Conservation (phyloP, 2,888 invertebrate species). For the Malthinus flaveolus region DNA sequence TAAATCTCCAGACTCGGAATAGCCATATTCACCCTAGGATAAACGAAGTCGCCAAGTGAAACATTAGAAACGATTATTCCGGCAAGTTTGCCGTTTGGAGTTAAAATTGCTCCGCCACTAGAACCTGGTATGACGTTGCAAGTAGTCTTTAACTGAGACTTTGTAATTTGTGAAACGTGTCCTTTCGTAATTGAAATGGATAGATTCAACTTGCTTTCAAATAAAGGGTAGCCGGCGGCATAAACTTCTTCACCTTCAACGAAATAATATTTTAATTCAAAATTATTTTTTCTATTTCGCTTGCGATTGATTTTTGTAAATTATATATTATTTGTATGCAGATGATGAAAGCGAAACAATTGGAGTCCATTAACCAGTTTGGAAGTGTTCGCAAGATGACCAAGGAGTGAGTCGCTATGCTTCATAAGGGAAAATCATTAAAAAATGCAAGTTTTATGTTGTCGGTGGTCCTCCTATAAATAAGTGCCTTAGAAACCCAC, state of each 20-base stretch:
- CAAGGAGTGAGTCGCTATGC: too few relatives aligned
- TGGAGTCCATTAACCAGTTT: too few relatives aligned
- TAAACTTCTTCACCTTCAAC: conserved; percentile 60
- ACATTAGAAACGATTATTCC: conserved; percentile 64
- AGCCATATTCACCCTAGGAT: conserved; percentile 64
- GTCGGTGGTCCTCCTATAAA: too few relatives aligned
- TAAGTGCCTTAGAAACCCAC: too few relatives aligned
- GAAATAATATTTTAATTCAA: conserved; percentile 9
- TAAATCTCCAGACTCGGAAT: conserved; percentile 51
- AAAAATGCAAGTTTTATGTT: too few relatives aligned
- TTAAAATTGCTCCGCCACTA: conserved; percentile 64
- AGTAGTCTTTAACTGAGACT: conserved; percentile 63
- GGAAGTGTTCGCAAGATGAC: too few relatives aligned
- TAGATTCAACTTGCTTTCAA: conserved; percentile 53
- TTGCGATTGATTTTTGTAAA: too few relatives aligned
- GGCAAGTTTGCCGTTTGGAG: conserved; percentile 55
- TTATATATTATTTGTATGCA: too few relatives aligned
- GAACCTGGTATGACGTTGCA: conserved; percentile 65
- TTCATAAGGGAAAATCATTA: too few relatives aligned
- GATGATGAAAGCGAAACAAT: too few relatives aligned
- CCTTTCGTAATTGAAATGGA: conserved; percentile 61
- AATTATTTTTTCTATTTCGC: too few relatives aligned
- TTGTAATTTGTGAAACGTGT: conserved; percentile 58
- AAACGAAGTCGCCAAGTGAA: conserved; percentile 56
- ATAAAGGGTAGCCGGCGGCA: conserved; percentile 63